Conservation (phyloP, 2,113 vertebrate genomes). For the Diadophis punctatus region DNA sequence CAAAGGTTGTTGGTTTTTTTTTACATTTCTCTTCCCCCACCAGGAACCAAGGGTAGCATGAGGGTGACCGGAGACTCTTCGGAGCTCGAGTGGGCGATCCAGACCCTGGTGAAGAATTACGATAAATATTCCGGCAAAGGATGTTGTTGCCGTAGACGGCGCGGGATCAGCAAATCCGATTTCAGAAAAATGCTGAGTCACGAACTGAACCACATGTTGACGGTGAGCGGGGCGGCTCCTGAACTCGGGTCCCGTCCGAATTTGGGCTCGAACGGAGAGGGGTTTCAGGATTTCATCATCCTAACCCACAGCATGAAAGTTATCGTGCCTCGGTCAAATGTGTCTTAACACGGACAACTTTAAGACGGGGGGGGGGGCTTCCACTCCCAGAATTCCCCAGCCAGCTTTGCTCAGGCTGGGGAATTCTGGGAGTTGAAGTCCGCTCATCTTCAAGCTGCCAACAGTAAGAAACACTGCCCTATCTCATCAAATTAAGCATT, state of each 20-base stretch:
- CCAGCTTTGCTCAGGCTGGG: too few species aligned
- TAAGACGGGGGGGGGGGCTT: neutral
- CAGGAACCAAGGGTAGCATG: neutral
- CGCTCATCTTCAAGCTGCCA: too few species aligned
- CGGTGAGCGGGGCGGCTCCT: conserved; percentile 46
- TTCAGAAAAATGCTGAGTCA: conserved; percentile 75
- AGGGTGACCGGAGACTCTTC: conserved; percentile 42
- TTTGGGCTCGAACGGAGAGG: neutral
- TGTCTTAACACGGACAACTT: neutral
- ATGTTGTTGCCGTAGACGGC: conserved; percentile 64
- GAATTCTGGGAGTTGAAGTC: neutral
- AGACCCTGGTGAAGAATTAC: conserved; percentile 73
- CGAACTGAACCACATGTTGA: conserved; percentile 76
- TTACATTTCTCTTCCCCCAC: too few species aligned
- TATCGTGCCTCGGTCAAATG: neutral
- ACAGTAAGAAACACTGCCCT: too few species aligned
- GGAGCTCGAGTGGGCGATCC: conserved; percentile 71
- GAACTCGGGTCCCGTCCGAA: neutral
- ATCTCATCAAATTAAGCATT: too few species aligned
- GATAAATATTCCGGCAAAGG: conserved; percentile 70
- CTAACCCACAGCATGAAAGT: neutral
- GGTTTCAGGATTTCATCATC: neutral
- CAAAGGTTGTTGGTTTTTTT: rapidly evolving
- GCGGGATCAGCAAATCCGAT: conserved; percentile 71
- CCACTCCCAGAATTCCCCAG: neutral